Evolutionary conservation across 2,797 vertebrate species (phyloP).

Genomic region (Paramormyrops hopkinsi): DNA sequence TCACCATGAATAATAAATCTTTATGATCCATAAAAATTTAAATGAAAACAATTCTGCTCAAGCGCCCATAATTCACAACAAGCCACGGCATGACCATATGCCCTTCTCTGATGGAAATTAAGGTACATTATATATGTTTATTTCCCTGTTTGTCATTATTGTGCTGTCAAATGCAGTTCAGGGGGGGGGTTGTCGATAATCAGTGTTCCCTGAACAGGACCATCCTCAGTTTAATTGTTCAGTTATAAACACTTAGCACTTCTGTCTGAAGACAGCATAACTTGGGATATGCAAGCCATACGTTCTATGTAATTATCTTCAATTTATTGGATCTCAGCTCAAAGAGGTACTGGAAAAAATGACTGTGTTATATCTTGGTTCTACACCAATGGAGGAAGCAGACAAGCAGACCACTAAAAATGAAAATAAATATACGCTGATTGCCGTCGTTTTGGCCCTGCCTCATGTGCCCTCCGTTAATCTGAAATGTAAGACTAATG

Average conservation of each 20-base stretch:
- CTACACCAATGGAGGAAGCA: not conserved
- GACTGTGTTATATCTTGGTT: not conserved
- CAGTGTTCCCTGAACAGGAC: not conserved
- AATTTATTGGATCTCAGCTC: not conserved
- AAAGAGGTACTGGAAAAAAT: not conserved
- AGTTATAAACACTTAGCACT: slow-evolving; percentile 1
- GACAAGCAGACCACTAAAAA: not conserved
- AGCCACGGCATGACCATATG: not conserved
- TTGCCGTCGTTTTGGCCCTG: not conserved
- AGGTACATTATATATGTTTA: not conserved
- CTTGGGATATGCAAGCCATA: not conserved
- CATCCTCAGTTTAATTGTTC: not conserved
- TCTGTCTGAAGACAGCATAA: not conserved
- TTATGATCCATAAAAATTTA: not conserved
- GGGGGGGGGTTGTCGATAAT: not conserved
- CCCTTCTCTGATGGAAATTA: not conserved
- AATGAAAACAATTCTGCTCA: slow-evolving; percentile 1
- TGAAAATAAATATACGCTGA: not conserved
- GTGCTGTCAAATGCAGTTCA: not conserved
- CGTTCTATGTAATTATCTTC: not conserved
- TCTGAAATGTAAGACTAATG: not conserved
- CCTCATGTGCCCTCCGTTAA: not conserved
- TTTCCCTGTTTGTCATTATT: not conserved
- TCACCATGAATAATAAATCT: not conserved
- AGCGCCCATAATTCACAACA: not conserved